A percentile compares a stretch with the other conserved stretches of the same genome.
Evolutionary conservation across 2,888 invertebrate species (phyloP).

Genomic region (Eurytoma californica): DNA sequence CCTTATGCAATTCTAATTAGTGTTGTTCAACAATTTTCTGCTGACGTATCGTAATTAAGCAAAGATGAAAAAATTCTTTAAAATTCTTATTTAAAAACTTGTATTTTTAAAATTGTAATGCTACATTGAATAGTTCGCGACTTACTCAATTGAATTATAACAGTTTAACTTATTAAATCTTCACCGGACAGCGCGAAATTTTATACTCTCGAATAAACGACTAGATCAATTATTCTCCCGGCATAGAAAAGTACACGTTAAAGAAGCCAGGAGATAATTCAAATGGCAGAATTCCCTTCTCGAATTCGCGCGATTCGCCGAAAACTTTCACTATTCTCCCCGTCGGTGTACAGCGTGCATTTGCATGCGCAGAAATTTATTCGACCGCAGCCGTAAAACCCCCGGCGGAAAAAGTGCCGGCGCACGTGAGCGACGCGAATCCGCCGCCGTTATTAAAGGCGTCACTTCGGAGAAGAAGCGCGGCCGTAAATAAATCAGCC

Average conservation of each 20-base stretch:
- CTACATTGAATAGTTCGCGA: too few relatives aligned
- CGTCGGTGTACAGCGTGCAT: neutral
- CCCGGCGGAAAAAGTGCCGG: neutral
- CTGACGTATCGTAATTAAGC: neutral
- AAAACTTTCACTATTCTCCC: neutral
- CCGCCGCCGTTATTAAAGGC: neutral
- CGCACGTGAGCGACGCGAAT: neutral
- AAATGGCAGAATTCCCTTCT: neutral
- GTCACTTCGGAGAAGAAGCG: neutral
- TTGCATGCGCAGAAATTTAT: neutral
- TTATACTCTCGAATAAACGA: too few relatives aligned
- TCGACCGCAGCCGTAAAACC: conserved; percentile 10
- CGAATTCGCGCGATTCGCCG: conserved; percentile 1
- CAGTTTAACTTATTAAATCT: too few relatives aligned
- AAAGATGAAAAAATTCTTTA: too few relatives aligned
- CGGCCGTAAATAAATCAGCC: neutral
- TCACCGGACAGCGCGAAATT: too few relatives aligned
- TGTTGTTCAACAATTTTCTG: neutral
- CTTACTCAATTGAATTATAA: too few relatives aligned
- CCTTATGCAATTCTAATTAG: neutral
- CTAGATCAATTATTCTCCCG: too few relatives aligned
- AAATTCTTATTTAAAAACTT: too few relatives aligned
- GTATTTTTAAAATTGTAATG: too few relatives aligned
- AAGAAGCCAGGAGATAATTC: too few relatives aligned
- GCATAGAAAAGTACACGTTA: too few relatives aligned